A percentile compares a stretch with the other conserved stretches of the same genome.
These are phyloP conservation scores for Cheirogaleus medius DNA, from an alignment of 2,113 vertebrate genomes.

Conservation along the genomic window DNA sequence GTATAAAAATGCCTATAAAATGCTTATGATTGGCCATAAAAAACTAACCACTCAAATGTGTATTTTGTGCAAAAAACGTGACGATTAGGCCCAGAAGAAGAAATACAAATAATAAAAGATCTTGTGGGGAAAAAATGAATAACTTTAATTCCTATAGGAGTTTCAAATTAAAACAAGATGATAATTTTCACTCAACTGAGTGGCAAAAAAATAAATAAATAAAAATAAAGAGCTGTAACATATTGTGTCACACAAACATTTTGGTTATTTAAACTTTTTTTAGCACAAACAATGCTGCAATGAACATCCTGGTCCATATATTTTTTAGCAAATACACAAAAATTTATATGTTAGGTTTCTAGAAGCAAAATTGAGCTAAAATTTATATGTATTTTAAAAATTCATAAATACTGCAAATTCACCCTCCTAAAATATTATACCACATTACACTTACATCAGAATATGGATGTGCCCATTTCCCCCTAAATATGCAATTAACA, in stretches of 20 bases:
- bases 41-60: neutral
- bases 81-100: neutral
- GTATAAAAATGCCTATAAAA: neutral
- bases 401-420: neutral
- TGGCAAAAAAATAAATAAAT: neutral
- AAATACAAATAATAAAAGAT: conserved; percentile 2
- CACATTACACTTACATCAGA: neutral
- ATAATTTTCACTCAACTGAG: neutral
- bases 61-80: conserved; percentile 29
- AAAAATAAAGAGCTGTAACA: neutral
- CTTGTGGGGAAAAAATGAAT: neutral
- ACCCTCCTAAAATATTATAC: neutral
- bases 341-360: neutral
- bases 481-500: neutral
- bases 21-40: neutral
- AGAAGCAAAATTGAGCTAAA: conserved; percentile 3
- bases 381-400: neutral
- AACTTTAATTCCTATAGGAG: neutral
- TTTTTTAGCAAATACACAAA: conserved; percentile 4
- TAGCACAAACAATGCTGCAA: neutral
- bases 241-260: neutral
- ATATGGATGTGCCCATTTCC: neutral
- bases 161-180: conserved; percentile 36
- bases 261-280: neutral
- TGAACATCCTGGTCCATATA: neutral